Percentiles rank a stretch among this genome's conserved stretches.
Evolutionary conservation across 2,797 vertebrate species (phyloP).

Genomic region (Rhinogobio ventralis): DNA sequence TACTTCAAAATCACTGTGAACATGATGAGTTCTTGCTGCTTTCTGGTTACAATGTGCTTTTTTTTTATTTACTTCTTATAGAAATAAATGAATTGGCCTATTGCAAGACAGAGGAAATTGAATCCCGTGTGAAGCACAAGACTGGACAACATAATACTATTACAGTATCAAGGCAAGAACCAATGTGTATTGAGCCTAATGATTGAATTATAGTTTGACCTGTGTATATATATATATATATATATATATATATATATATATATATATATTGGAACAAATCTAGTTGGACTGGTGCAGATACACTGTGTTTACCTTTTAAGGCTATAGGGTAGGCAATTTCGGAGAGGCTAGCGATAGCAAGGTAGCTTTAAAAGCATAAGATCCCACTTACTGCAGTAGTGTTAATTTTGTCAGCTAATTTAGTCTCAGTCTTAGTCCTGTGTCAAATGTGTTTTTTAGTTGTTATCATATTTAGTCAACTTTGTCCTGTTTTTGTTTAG

Average conservation of each 20-base stretch:
- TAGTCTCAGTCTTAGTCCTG: no score
- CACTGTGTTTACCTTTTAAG: slow-evolving; percentile 43
- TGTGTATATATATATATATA: slow-evolving; percentile 1
- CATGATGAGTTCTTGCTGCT: slow-evolving; percentile 36
- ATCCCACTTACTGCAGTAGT: not conserved
- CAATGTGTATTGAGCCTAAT: slow-evolving; percentile 57
- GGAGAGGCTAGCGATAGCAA: not conserved
- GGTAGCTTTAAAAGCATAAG: not conserved
- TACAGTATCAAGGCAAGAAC: slow-evolving; percentile 53
- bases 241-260: slow-evolving; percentile 1
- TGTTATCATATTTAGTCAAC: no score
- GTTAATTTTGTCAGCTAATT: no score
- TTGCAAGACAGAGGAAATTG: slow-evolving; percentile 58
- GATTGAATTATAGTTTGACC: slow-evolving; percentile 58
- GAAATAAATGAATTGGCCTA: slow-evolving; percentile 59
- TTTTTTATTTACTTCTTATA: slow-evolving; percentile 19
- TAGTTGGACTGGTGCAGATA: slow-evolving; percentile 47
- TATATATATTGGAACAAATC: slow-evolving; percentile 58
- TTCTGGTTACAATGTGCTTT: slow-evolving; percentile 30
- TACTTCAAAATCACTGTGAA: slow-evolving; percentile 35
- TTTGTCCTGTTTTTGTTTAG: no score
- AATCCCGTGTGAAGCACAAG: slow-evolving; percentile 58
- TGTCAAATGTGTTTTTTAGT: no score
- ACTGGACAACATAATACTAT: slow-evolving; percentile 61
- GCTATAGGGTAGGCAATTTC: not conserved